Evolutionary conservation across 2,113 vertebrate species (phyloP).

Genomic region (Rhizomys pruinosus): DNA sequence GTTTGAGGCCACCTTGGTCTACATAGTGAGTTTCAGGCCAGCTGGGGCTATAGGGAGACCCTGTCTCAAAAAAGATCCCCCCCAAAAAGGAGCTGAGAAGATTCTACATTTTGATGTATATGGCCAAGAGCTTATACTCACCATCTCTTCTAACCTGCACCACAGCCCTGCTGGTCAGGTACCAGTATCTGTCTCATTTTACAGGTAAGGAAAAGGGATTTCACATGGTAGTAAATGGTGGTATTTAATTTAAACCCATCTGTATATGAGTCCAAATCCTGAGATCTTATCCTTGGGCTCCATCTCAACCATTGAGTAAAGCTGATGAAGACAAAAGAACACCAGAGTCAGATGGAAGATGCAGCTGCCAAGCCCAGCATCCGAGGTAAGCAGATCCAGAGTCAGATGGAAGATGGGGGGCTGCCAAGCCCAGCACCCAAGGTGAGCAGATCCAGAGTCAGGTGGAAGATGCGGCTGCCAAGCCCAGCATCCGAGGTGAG

Average conservation of each 20-base stretch:
- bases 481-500: not conserved
- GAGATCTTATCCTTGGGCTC: not conserved
- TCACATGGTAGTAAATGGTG: not conserved
- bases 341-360: not conserved
- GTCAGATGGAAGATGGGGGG: not conserved
- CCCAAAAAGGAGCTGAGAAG: not conserved
- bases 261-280: not conserved
- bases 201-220: not conserved
- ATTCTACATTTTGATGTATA: not conserved
- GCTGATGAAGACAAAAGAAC: not conserved
- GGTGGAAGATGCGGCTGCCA: too few relatives aligned
- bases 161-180: not conserved
- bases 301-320: not conserved
- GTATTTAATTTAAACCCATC: not conserved
- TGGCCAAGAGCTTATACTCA: not conserved
- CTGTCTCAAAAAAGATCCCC: too few relatives aligned
- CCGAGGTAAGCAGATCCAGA: not conserved
- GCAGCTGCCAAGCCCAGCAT: not conserved
- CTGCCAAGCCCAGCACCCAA: not conserved
- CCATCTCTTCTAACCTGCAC: not conserved
- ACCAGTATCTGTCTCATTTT: constrained; percentile 4
- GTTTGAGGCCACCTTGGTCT: too few relatives aligned
- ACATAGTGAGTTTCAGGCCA: too few relatives aligned
- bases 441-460: not conserved
- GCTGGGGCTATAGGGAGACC: too few relatives aligned